Evolutionary conservation across 2,797 vertebrate species (phyloP), one percentile per base, ranked within the genome.

Genomic region (Lepilemur ruficaudatus): DNA sequence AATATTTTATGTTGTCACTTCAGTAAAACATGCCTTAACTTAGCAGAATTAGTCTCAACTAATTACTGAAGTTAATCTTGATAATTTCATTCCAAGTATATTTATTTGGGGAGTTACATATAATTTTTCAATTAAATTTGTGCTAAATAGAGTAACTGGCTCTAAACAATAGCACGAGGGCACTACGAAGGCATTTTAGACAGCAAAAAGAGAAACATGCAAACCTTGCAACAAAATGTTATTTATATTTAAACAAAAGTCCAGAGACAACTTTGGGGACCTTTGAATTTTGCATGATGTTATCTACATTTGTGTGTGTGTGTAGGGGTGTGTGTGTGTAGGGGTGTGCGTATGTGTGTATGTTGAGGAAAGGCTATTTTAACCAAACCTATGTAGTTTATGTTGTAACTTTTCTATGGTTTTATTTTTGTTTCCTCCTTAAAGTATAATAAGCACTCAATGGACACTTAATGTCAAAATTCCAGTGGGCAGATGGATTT

Each of bases 21-120:
- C 76, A 81, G 23, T 46, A 91, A 94, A 95, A 63, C 67, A 67
- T 75, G 93, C 20, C 86, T 70, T 96, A 20, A 96, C 93, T 91
- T 2, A 78, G 46, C 32, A 96, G n/a, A 52, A 97, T 95, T 69
- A 10, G 35, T 80, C 38, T 83, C 87, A 86, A 41, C 61, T 95
- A 94, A 97, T 96, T 96, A 96, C 50, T 84, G 52, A 91, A 97
- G 96, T 76, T 95, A 98, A 70, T 91, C 82, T 79, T 89, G 43
- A 73, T 85, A 86, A 96, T 93, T 93, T 95, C 11, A 95, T 96
- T 97, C 2, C 50, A 98, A 91, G 38, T 75, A 76, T 90, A 87
- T 55, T 95, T 76, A 43, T 89, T 92, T 95, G 91, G 50, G 22
- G 41, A 93, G 3, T 50, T 83, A 55, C 59, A 59, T 76, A 81